A percentile compares a stretch with the other conserved stretches of the same genome.
Evolutionary conservation across 2,113 vertebrate genomes (phyloP).

Genomic region (Andinoacara biseriatus): DNA sequence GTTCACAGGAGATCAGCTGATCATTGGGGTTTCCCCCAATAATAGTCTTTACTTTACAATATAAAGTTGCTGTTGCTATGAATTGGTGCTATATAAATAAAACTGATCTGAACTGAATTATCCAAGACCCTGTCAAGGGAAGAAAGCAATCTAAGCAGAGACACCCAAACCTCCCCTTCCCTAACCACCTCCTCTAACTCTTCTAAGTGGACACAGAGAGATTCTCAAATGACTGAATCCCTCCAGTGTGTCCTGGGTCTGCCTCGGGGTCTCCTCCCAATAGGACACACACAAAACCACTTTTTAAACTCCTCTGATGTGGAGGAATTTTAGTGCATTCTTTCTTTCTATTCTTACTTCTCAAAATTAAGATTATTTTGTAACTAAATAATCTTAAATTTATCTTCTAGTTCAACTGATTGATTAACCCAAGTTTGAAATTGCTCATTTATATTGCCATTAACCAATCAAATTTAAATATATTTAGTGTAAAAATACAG

Average conservation of each 20-base stretch:
- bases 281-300: not conserved
- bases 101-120: not conserved
- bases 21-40: not conserved
- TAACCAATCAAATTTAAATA: not conserved
- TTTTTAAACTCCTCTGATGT: not conserved
- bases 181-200: not conserved
- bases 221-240: not conserved
- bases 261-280: not conserved
- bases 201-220: not conserved
- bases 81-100: not conserved
- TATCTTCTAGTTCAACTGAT: not conserved
- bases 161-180: not conserved
- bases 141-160: not conserved
- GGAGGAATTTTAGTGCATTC: not conserved
- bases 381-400: not conserved
- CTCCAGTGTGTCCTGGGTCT: not conserved
- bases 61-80: not conserved
- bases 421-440: not conserved
- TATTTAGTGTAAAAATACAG: not conserved
- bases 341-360: not conserved
- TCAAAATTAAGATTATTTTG: not conserved
- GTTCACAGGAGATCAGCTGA: not conserved
- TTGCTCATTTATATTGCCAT: not conserved
- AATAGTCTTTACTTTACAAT: not conserved
- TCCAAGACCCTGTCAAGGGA: not conserved